Evolutionary conservation across 2,888 invertebrate genomes (phyloP).

Genomic region (Aphidoletes aphidimyza): DNA sequence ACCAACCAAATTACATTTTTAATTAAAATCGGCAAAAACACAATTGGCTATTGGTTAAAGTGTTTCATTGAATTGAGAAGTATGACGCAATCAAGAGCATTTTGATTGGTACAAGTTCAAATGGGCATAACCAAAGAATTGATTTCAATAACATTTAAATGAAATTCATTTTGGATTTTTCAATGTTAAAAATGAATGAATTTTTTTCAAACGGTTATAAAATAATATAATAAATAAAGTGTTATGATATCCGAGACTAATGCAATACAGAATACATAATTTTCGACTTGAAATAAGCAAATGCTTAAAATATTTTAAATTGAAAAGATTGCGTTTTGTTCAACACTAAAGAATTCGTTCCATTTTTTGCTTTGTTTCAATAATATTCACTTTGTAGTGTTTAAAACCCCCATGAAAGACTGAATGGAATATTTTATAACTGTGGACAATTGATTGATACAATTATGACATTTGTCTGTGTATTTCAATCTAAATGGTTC

Average conservation of each 20-base stretch:
- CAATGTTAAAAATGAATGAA: background rate
- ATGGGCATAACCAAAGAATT: no score
- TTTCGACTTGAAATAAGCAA: no score
- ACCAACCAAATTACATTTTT: constrained; percentile 5
- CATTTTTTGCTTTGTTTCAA: no score
- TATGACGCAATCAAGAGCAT: no score
- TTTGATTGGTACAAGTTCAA: background rate
- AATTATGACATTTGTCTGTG: background rate
- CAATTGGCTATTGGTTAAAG: no score
- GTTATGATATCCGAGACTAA: background rate
- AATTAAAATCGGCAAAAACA: background rate
- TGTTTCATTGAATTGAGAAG: no score
- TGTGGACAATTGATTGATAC: background rate
- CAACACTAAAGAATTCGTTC: no score
- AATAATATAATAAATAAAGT: background rate
- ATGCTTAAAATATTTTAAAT: no score
- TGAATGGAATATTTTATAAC: background rate
- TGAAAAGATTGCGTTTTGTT: no score
- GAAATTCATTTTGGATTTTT: background rate
- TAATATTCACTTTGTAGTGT: no score
- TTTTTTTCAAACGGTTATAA: background rate
- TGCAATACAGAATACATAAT: background rate
- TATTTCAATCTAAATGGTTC: background rate
- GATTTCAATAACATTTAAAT: background rate
- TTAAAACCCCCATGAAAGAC: background rate